A percentile compares a stretch with the other conserved stretches of the same genome.
phyloP scores from a whole-genome alignment of 2,888 invertebrate species.

The Oegoconia quadripuncta region DNA sequence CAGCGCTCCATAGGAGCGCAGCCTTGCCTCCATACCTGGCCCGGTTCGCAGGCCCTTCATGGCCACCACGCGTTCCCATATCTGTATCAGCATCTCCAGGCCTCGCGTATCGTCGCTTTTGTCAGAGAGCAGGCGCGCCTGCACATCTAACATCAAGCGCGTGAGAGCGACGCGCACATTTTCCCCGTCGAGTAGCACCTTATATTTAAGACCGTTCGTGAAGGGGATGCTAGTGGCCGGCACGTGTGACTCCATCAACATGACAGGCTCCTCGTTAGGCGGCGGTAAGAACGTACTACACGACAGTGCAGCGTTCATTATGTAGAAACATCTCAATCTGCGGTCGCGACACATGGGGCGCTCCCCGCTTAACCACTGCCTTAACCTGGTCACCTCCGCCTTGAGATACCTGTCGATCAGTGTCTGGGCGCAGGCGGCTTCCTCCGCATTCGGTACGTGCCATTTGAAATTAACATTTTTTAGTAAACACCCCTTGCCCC shows the following conservation, averaged over 20 bases:
- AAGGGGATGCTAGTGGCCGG: slow-evolving; percentile 75
- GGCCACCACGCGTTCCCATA: slow-evolving; percentile 80
- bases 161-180: slow-evolving; percentile 84
- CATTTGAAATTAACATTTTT: slow-evolving; percentile 84
- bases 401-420: slow-evolving; percentile 83
- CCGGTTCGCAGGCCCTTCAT: slow-evolving; percentile 53
- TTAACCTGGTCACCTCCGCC: slow-evolving; percentile 80
- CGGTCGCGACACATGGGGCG: slow-evolving; percentile 81
- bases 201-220: slow-evolving; percentile 57
- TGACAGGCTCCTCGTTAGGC: slow-evolving; percentile 81
- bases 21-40: slow-evolving; percentile 79
- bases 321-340: slow-evolving; percentile 82
- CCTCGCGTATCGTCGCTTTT: slow-evolving; percentile 90
- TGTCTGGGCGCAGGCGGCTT: slow-evolving; percentile 82
- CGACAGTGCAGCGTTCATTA: slow-evolving; percentile 82
- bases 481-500: slow-evolving; percentile 87
- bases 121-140: slow-evolving; percentile 80
- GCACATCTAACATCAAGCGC: slow-evolving; percentile 80
- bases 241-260: slow-evolving; percentile 77
- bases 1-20: slow-evolving; percentile 82
- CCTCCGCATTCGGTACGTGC: slow-evolving; percentile 86
- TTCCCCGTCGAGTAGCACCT: slow-evolving; percentile 80
- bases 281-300: slow-evolving; percentile 83
- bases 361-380: slow-evolving; percentile 75
- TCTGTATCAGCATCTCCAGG: slow-evolving; percentile 80